Percentiles rank a stretch among this genome's conserved stretches.
phyloP scores from a whole-genome alignment of 1,140 invertebrate species.

The Yoshiicerus persimilis region DNA sequence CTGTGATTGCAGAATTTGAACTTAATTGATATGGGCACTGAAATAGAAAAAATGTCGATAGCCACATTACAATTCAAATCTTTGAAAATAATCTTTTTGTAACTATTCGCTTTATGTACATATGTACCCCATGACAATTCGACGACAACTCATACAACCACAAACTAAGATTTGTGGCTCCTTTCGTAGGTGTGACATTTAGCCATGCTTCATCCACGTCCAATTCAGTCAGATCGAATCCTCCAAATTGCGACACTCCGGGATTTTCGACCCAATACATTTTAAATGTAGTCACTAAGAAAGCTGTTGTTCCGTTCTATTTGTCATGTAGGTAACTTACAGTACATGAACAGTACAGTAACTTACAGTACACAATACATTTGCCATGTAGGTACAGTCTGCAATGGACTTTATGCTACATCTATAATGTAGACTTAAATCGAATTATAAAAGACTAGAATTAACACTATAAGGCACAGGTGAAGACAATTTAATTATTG shows the following conservation, averaged over 20 bases:
- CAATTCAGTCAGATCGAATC: constrained; percentile 49
- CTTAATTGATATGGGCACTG: constrained; percentile 32
- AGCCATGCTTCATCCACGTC: constrained; percentile 52
- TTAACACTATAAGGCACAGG: too few relatives aligned
- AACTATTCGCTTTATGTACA: not conserved
- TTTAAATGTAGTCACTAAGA: not conserved
- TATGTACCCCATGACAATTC: constrained; percentile 50
- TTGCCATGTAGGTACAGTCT: too few relatives aligned
- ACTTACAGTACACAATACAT: too few relatives aligned
- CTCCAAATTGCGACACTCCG: constrained; percentile 46
- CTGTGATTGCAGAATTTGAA: not conserved
- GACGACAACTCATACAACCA: constrained; percentile 50
- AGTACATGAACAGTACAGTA: too few relatives aligned
- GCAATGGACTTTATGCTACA: too few relatives aligned
- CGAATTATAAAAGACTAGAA: too few relatives aligned
- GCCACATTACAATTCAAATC: not conserved
- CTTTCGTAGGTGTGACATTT: constrained; percentile 49
- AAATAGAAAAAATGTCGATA: not conserved
- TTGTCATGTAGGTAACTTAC: too few relatives aligned
- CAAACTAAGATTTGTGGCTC: not conserved
- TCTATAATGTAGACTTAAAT: too few relatives aligned
- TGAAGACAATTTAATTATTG: too few relatives aligned
- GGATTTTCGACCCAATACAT: constrained; percentile 53
- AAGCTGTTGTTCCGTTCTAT: not conserved
- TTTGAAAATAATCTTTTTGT: not conserved